Base-by-base conservation (phyloP, 2,113 vertebrate genomes). In the Poeciliopsis occidentalis region DNA sequence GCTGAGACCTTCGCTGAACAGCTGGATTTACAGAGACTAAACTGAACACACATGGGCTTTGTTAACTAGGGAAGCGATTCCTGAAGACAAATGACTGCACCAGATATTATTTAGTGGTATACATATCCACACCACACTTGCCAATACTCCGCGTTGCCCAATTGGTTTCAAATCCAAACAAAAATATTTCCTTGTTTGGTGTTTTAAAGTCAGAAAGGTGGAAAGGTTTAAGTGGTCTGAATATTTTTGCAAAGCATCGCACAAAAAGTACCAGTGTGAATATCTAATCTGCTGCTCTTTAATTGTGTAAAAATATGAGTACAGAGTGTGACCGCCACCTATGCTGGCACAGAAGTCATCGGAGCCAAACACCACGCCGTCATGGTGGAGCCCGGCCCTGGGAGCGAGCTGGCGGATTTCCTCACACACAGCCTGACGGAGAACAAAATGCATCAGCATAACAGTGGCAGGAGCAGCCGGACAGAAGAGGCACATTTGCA, bases 271-370 rank as follows among this genome's bases (percentile, higher is more conserved):
- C 8, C 19, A 24, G 34, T 37, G 47, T 19, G 19, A 54, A 54
- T 8, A 7, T 22, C 17, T 8, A 19, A 54, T 54, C 4, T 7
- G 7, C 51, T 22, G 19, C 2, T 22, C 8, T 54, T 54, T 24
- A 31, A 63, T 5, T 13, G 30, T 31, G 61, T 34, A 24, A 22
- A 27, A 8, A 26, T 30, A 29, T 13, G 15, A 63, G 32, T 60
- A 57, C 54, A 61, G 19, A 34, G 44, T 66, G 31, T 11, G 8
- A 69, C n/a, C 29, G 26, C 74, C 90, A 99, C 98, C 98, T 96
- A 99, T 99, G 92, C 97, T 99, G 94, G 98, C 98, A 86, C 97
- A 97, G 89, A 99, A 99, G 95, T 99, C 98, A 83, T 99, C 98
- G 71, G 97, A 98, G 92, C 98, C 98, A 83, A 99, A 99, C 86